Evolutionary conservation across 30 jellyfish, hydroid and myxozoan genomes (phyloP).

Genomic region (Catostylus mosaicus): DNA sequence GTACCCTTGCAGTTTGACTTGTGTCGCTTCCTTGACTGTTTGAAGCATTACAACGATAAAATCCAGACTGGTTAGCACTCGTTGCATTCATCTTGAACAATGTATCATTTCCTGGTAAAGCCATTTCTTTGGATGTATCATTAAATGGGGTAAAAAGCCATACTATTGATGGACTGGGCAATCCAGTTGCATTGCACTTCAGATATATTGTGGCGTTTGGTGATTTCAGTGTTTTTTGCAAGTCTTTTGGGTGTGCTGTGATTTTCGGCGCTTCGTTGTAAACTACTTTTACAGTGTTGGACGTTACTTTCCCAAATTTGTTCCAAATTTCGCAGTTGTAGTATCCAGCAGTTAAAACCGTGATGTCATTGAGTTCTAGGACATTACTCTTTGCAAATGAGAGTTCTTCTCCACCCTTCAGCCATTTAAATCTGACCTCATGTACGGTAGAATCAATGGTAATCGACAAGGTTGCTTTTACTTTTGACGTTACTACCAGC

Average conservation of each 20-base stretch:
- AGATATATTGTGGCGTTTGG: slow-evolving; percentile 21
- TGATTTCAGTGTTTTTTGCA: slow-evolving; percentile 12
- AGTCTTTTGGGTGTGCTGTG: slow-evolving; percentile 51
- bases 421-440: slow-evolving; percentile 42
- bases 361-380: not conserved
- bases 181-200: slow-evolving; percentile 65
- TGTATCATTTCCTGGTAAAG: slow-evolving; percentile 19
- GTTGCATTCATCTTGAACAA: slow-evolving; percentile 26
- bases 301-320: slow-evolving; percentile 50
- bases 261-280: slow-evolving; percentile 37
- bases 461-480: slow-evolving; percentile 2
- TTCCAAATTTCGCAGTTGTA: slow-evolving; percentile 57
- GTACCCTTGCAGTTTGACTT: slow-evolving; percentile 62
- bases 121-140: not conserved
- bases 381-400: not conserved
- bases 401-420: slow-evolving; percentile 26
- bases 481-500: slow-evolving; percentile 3
- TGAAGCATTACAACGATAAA: slow-evolving; percentile 61
- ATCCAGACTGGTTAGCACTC: slow-evolving; percentile 55
- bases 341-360: slow-evolving; percentile 6
- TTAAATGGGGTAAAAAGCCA: slow-evolving; percentile 59
- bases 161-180: slow-evolving; percentile 23
- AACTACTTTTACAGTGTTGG: slow-evolving; percentile 35
- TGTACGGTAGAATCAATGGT: slow-evolving; percentile 11
- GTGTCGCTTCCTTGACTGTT: slow-evolving; percentile 42